phyloP scores from a whole-genome alignment of 2,888 invertebrate species.

The Peribatodes rhomboidaria region DNA sequence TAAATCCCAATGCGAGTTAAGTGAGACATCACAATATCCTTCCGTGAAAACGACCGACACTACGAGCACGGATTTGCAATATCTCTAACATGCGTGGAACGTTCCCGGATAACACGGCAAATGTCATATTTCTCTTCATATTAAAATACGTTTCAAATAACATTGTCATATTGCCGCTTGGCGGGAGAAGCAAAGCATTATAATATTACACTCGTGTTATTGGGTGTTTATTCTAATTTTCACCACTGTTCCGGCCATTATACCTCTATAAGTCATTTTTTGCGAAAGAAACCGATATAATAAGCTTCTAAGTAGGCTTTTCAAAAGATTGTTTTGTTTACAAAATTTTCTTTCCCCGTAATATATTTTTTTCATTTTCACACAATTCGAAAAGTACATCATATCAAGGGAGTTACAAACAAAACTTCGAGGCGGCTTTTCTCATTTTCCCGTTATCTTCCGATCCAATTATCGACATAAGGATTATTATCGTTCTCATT shows the following conservation, averaged over 20 bases:
- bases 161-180: conserved; percentile 40
- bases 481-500: conserved; percentile 39
- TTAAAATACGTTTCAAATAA: conserved; percentile 46
- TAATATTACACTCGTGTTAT: conserved; percentile 30
- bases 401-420: conserved; percentile 6
- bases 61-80: conserved; percentile 41
- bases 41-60: conserved; percentile 12
- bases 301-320: conserved; percentile 13
- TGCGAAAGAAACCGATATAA: neutral
- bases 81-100: conserved; percentile 34
- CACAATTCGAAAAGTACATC: conserved; percentile 5
- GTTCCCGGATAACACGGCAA: conserved; percentile 37
- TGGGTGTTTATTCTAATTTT: conserved; percentile 23
- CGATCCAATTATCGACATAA: conserved; percentile 42
- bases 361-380: conserved; percentile 4
- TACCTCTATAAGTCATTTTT: neutral
- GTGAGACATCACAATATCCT: conserved; percentile 23
- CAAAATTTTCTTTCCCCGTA: neutral
- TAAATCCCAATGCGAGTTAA: conserved; percentile 9
- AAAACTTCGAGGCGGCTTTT: conserved; percentile 21
- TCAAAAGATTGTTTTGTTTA: conserved; percentile 10
- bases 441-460: conserved; percentile 19
- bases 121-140: conserved; percentile 42
- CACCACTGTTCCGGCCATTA: neutral
- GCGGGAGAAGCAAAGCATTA: conserved; percentile 19